A percentile compares a stretch with the other conserved stretches of the same genome.
phyloP scores from a whole-genome alignment of 1,140 invertebrate genomes.

The Acyrthosiphon pisum region DNA sequence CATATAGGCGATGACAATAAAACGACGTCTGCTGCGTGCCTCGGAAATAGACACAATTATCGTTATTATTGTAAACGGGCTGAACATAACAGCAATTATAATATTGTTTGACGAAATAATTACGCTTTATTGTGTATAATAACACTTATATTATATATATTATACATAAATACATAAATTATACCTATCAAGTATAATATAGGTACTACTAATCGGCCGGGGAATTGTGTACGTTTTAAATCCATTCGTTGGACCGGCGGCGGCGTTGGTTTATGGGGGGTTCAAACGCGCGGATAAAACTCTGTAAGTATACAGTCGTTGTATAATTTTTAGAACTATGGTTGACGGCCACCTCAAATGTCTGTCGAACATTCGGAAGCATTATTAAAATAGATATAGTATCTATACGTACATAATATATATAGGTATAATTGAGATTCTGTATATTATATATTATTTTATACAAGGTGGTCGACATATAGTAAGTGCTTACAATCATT shows the following conservation, averaged over 20 bases:
- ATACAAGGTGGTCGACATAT: too few species aligned
- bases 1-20: not conserved
- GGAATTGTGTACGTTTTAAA: slow-evolving; percentile 31
- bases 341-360: not conserved
- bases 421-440: not conserved
- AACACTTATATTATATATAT: not conserved
- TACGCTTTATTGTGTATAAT: not conserved
- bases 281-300: not conserved
- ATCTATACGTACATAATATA: not conserved
- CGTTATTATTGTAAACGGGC: not conserved
- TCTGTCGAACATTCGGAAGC: not conserved
- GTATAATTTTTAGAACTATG: not conserved
- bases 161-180: not conserved
- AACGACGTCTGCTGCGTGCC: not conserved
- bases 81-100: not conserved
- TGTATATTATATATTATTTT: not conserved
- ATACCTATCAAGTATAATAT: not conserved
- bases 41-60: not conserved
- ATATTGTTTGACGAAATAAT: slow-evolving; percentile 30
- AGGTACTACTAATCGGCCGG: not conserved
- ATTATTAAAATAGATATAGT: too few species aligned
- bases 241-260: not conserved
- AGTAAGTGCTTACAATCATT: too few species aligned
- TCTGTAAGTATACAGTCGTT: not conserved
- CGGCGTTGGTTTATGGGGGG: not conserved